These are phyloP conservation scores for Bombyx mori DNA, from an alignment of 1,140 invertebrate species.

Conservation along the genomic window ASM3026992v2 NC_085109.1:7386501-7387000, in stretches of 20 bases:
- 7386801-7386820: not conserved
- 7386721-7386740: too few relatives aligned
- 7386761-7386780: too few relatives aligned
- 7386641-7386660: too few relatives aligned
- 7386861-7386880: constrained; percentile 32
- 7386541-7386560: constrained; percentile 31
- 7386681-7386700: too few relatives aligned
- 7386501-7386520: constrained; percentile 48
- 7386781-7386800: not conserved
- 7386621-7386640: too few relatives aligned
- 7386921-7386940: constrained; percentile 56
- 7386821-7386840: constrained; percentile 45
- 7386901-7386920: constrained; percentile 44
- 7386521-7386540: constrained; percentile 51
- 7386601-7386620: constrained; percentile 29
- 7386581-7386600: constrained; percentile 56
- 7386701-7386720: too few relatives aligned
- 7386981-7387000: not conserved
- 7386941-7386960: constrained; percentile 56
- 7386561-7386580: constrained; percentile 37
- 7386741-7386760: too few relatives aligned
- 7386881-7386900: constrained; percentile 43
- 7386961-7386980: constrained; percentile 1
- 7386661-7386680: too few relatives aligned
- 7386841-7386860: constrained; percentile 38